Conservation (phyloP, 2,113 vertebrate species). For the Zapus hudsonius region DNA sequence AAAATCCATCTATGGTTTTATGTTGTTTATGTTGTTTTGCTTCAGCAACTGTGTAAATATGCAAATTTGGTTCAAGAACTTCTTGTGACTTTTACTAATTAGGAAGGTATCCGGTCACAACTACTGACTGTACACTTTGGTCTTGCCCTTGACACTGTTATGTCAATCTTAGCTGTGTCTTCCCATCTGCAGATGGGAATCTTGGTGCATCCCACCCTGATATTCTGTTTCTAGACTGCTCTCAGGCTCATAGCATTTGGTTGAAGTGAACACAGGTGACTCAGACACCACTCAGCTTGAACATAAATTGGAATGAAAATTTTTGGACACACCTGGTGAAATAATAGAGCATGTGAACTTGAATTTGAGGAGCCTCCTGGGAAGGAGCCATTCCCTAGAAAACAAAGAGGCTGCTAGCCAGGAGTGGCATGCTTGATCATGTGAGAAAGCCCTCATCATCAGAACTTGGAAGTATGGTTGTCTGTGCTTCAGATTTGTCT, state of each 20-base stretch:
- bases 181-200: neutral
- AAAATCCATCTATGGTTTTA: neutral
- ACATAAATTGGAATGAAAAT: neutral
- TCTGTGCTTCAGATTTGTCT: slow-evolving; percentile 14
- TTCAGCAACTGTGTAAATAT: neutral
- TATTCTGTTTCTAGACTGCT: neutral
- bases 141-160: neutral
- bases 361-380: neutral
- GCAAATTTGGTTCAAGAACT: neutral
- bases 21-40: neutral
- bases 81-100: neutral
- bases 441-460: neutral
- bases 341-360: neutral
- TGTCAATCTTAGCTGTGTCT: neutral
- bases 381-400: neutral
- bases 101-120: neutral
- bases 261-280: neutral
- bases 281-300: neutral
- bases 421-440: neutral
- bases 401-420: neutral
- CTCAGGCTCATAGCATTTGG: neutral
- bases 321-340: neutral
- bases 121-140: neutral
- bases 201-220: neutral
- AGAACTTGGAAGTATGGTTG: neutral